Evolutionary conservation across 2,113 vertebrate genomes (phyloP), one percentile per base, ranked within the genome.

Genomic region (Prunella himalayana): DNA sequence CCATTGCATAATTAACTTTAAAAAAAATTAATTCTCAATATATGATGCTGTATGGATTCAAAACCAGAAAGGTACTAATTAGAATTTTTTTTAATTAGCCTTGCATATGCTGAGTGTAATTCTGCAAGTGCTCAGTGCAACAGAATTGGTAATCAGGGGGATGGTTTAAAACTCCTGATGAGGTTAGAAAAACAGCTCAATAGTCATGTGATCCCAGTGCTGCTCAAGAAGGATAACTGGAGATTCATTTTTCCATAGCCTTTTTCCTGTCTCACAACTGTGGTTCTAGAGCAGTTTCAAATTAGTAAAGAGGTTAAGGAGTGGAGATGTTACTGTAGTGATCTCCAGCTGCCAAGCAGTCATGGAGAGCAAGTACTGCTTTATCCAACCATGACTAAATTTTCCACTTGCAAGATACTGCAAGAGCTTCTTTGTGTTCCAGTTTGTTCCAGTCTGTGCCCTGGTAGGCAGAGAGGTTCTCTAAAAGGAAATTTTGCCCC

Each of bases 41-140:
- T 91, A 78, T 88, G 69, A 81, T 96, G 70, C 90, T 90, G 76
- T 92, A 92, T 96, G 94, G 91, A 88, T 97, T 91, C 80, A 92
- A 92, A 97, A 92, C 50, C 64, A 95, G 95, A 94, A 95, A 97
- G 70, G n/a, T 97, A 97, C 93, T 96, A 97, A 97, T 97, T 97
- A 96, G 72, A 92, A 95, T 90, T 97, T 97, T 93, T 96, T 96
- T 39, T 95, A 96, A 97, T 97, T 97, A 98, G 88, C 78, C 92
- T 96, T 94, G 86, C 82, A 53, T 97, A 95, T 95, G 92, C 88
- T 88, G 87, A 96, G 42, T 81, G 66, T 30, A 73, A 73, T 92
- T 94, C 76, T 94, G 61, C 79, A 71, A 71, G 31, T 77, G 30
- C 82, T 87, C 66, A 77, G 64, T 92, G 80, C 71, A 90, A 75